Base-by-base conservation (phyloP, 2,888 invertebrate species). In the Slavum lentiscoides region DNA sequence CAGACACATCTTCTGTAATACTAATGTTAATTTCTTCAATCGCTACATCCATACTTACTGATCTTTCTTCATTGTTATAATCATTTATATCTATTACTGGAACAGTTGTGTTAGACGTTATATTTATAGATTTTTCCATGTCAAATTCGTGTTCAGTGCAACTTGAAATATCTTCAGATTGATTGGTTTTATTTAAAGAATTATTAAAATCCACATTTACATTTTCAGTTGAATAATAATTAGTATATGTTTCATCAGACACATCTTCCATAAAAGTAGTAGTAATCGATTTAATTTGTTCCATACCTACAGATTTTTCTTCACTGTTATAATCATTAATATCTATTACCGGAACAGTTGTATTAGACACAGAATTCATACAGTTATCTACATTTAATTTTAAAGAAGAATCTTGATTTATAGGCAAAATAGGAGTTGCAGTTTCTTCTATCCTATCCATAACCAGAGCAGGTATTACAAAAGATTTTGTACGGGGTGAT, bases 371-470 rank as follows among this genome's bases (percentile, higher is more conserved):
- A 49, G 3, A 9, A 49, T 49, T 49, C 49, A 49, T 49, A 49
- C 13, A 49, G 49, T 49, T 49, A 13, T 13, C 15, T 3, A 49
- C 13, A 49, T 49, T 49, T 13, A 64, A 23, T 37, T 15, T 21
- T 39, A n/a, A 21, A 55, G 77, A 21, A 77, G 77, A 21, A 77
- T 21, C n/a, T 23, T 53, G 6, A 39, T 19, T 17, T 61, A 30
- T 49, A n/a, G 30, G n/a, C 0, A 55, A 0, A n/a, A 55, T 1
- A 11, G 75, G 58, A 49, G 23, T 64, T 37, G 62, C 39, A 64
- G 21, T 53, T 80, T 80, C 80, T 23, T 80, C 72, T 43, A 80
- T 80, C 17, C 58, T 70, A 72, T 80, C 70, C 80, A 80, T 80
- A 19, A 62, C 39, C 9, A 70, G 70, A 19, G 39, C 62, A 43